Conservation (phyloP, 2,797 vertebrate genomes). For the Australoheros facetus region DNA sequence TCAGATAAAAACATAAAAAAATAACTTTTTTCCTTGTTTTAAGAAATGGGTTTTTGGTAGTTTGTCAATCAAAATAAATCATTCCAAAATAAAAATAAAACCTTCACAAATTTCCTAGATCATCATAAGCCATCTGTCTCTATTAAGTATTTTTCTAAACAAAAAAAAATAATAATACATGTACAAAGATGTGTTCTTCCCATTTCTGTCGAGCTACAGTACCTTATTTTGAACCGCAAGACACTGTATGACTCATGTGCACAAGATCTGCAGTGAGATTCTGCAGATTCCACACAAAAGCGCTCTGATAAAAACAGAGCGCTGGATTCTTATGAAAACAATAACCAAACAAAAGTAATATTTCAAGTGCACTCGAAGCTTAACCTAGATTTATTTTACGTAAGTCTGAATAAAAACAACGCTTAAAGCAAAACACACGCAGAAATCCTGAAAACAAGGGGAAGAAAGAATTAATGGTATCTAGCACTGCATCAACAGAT, state of each 20-base stretch:
- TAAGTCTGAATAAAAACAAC: not conserved
- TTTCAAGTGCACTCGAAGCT: constrained; percentile 22
- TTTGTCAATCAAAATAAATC: constrained; percentile 2
- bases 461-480: constrained; percentile 62
- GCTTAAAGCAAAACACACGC: not conserved
- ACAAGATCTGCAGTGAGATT: constrained; percentile 41
- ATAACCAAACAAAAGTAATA: constrained; percentile 1
- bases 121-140: not conserved
- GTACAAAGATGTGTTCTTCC: not conserved
- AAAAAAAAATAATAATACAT: not conserved
- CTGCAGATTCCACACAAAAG: constrained; percentile 29
- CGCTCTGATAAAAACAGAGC: constrained; percentile 7
- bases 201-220: constrained; percentile 10
- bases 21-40: not conserved
- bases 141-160: not conserved
- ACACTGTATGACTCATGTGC: constrained; percentile 41
- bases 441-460: constrained; percentile 41
- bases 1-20: not conserved
- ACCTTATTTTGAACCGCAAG: constrained; percentile 10
- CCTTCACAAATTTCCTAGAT: not conserved
- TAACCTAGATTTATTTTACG: not conserved
- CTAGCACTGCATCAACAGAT: constrained; percentile 69
- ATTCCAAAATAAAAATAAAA: not conserved
- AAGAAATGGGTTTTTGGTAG: not conserved
- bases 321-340: not conserved